Conservation (phyloP, 2,797 vertebrate genomes). For the Meriones psammophilus region DNA sequence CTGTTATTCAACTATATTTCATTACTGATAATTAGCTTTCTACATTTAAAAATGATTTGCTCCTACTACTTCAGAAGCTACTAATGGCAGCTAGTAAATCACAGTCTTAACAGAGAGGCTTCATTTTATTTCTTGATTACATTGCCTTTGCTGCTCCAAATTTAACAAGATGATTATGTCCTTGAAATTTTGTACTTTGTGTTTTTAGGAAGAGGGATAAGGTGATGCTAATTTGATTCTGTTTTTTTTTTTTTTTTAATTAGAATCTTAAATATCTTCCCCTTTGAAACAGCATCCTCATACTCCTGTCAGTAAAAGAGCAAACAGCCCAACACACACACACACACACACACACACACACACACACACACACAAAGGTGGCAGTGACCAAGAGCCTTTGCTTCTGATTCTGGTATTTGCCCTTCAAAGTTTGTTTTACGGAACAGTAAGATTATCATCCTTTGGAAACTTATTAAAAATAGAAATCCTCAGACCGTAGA, state of each 20-base stretch:
- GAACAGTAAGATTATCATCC: not conserved
- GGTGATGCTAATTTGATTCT: conserved; percentile 45
- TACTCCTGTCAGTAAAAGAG: conserved; percentile 38
- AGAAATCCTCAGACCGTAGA: not conserved
- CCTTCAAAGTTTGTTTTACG: not conserved
- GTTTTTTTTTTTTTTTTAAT: not conserved
- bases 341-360: not conserved
- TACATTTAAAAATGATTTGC: conserved; percentile 81
- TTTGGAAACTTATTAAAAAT: conserved; percentile 36
- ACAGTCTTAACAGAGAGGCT: conserved; percentile 67
- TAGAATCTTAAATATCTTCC: conserved; percentile 52
- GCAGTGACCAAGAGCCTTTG: not conserved
- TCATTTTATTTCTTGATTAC: conserved; percentile 75
- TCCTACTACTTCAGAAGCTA: conserved; percentile 71
- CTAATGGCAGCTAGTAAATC: conserved; percentile 73
- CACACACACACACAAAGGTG: not conserved
- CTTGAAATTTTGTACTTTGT: conserved; percentile 46
- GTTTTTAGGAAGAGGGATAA: conserved; percentile 53
- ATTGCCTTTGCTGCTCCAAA: conserved; percentile 61
- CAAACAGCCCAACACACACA: not conserved
- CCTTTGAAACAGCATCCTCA: conserved; percentile 14
- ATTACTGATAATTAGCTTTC: conserved; percentile 84
- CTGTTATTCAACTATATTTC: conserved; percentile 82
- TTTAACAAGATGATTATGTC: conserved; percentile 77
- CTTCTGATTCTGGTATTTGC: not conserved